Base-by-base conservation (phyloP, 2,113 vertebrate species). In the Myanophis thanlyinensis region DNA sequence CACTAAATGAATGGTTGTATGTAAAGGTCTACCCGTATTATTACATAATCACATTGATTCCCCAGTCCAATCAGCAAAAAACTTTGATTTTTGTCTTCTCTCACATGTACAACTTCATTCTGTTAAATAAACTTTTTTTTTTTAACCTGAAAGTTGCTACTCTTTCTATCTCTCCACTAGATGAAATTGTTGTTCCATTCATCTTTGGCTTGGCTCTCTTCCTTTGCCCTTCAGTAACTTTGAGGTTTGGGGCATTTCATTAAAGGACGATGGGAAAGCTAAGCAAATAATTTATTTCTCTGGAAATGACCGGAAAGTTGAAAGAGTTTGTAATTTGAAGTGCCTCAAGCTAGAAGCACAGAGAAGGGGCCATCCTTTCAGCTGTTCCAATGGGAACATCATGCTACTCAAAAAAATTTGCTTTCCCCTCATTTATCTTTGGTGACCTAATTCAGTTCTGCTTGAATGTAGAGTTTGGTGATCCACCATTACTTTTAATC, bases 241-340 rank as follows among this genome's bases (percentile, higher is more conserved):
- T 84, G 56, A 95, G 40, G 86, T 51, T 88, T 11, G 56, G 1
- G 51, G 47, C 90, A 27, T 3, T 22, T 53, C 44, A 35, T 89
- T 89, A 91, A 89, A 51, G 94, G 73, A 92, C 91, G 40, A 89
- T 48, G 46, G 87, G 95, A 92, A 48, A 27, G 20, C 89, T 53
- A 27, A 53, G 88, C 91, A 96, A 95, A 92, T 90, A 92, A 90
- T 15, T 25, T 92, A 88, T 90, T 94, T 30, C 23, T 92, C 27
- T 59, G 40, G 88, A 95, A 44, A 25, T 91, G 94, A 85, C 87
- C n/a, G n/a, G 46, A 59, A 89, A 94, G 86, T 20, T 46, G 91
- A 90, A 95, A 95, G 44, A 94, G 92, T 46, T 0, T 67, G 94
- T 88, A 93, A 90, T 0, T 91, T 52, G 0, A 44, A 89, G 7